Conservation (phyloP, 2,888 invertebrate genomes). For the Embidobia sp. region DNA sequence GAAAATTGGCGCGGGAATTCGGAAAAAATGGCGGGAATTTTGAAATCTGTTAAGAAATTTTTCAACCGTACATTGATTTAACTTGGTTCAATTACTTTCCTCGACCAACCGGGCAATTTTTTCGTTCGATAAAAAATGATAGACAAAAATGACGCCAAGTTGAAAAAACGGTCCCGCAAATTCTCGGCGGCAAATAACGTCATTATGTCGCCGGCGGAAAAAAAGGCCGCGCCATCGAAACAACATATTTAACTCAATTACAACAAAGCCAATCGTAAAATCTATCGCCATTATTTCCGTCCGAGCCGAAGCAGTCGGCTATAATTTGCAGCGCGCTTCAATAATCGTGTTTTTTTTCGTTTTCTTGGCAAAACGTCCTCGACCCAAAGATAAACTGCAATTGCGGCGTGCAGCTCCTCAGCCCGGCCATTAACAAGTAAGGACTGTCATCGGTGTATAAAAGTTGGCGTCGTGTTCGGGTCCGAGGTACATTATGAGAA, state of each 20-base stretch:
- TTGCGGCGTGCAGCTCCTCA: slow-evolving; percentile 54
- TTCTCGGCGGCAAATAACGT: slow-evolving; percentile 9
- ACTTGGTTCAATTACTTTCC: no score
- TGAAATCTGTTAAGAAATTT: slow-evolving; percentile 3
- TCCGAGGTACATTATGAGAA: slow-evolving; percentile 57
- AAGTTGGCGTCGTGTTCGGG: slow-evolving; percentile 55
- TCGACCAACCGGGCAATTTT: no score
- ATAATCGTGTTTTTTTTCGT: slow-evolving; percentile 36
- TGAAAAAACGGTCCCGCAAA: no score
- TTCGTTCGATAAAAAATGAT: no score
- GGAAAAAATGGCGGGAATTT: no score
- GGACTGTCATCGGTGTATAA: slow-evolving; percentile 58
- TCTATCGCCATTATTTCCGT: slow-evolving; percentile 44
- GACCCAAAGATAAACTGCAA: slow-evolving; percentile 59
- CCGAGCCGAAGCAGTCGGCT: slow-evolving; percentile 17
- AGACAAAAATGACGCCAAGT: no score
- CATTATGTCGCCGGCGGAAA: slow-evolving; percentile 11
- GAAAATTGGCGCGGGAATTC: no score
- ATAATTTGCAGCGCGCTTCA: slow-evolving; percentile 44
- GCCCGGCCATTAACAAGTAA: slow-evolving; percentile 57
- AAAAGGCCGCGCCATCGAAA: slow-evolving; percentile 5
- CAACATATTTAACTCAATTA: slow-evolving; percentile 53
- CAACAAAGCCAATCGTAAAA: slow-evolving; percentile 50
- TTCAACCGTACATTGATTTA: no score
- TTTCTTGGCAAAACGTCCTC: slow-evolving; percentile 50